Base-by-base conservation (phyloP, 2,797 vertebrate genomes). In the Carapus acus region DNA sequence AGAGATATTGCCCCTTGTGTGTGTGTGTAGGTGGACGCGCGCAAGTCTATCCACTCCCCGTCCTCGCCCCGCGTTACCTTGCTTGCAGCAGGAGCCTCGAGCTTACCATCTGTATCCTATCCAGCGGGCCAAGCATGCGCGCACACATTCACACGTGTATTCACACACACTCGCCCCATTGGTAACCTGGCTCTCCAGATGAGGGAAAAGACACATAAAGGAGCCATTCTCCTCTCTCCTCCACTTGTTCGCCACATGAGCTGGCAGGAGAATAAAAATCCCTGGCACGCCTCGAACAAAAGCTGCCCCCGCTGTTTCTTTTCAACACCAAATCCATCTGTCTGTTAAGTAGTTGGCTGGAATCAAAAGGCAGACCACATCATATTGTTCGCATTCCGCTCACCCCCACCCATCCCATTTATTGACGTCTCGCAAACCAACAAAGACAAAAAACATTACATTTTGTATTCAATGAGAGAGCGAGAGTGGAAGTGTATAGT, bases 191-290 rank as follows among this genome's bases (percentile, higher is more conserved):
- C 79, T 78, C 69, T 68, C 62, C 48, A 59, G 70, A 79, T 75
- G 60, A 77, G 74, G n/a, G 69, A 71, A 77, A 71, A 65, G 58
- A 64, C 64, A 58, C 67, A 84, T 75, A 81, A 82, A 82, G 70
- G 82, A 83, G 70, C 70, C 80, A 67, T 81, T 83, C 77, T 83
- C 81, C 62, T 82, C 79, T 72, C 73, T 78, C 77, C 77, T 74
- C 64, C 74, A 65, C 81, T 83, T 76, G 82, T 80, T 85, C 79
- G 79, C 52, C 60, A 59, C 71, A 64, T 41, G 60, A 71, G 81
- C 83, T 88, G 86, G 86, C 87, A 86, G 80, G 63, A 69, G 49
- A 65, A 72, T 67, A 74, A 65, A 76, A 79, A 73, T 69, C 73
- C 65, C 78, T 77, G 83, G 83, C 77, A 53, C 58, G 49, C 62